Conservation (phyloP, 2,113 vertebrate species). For the Phrynosoma blainvillii region DNA sequence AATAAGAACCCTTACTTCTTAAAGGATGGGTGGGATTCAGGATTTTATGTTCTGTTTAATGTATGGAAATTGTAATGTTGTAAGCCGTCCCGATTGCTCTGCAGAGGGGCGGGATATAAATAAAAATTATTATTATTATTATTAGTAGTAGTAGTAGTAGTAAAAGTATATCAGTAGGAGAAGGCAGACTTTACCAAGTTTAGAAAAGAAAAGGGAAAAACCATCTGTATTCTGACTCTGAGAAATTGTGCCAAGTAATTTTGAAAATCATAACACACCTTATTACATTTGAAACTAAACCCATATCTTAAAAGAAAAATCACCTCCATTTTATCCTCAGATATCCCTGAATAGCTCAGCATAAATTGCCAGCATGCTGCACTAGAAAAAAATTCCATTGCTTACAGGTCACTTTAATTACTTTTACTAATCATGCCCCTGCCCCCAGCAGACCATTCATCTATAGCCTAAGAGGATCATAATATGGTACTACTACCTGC, state of each 20-base stretch:
- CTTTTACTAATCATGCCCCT: background rate
- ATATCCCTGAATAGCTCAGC: background rate
- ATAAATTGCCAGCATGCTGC: background rate
- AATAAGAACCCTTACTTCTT: no score
- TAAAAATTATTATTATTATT: no score
- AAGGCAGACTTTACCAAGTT: slow-evolving; percentile 44
- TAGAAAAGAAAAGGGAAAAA: slow-evolving; percentile 23
- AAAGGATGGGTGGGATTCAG: no score
- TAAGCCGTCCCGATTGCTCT: no score
- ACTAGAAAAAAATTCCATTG: slow-evolving; percentile 6
- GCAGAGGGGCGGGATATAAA: no score
- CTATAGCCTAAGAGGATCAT: slow-evolving; percentile 20
- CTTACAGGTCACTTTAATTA: background rate
- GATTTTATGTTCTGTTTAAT: no score
- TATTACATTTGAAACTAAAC: background rate
- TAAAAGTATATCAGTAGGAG: slow-evolving; percentile 48
- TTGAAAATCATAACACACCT: background rate
- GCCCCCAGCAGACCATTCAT: background rate
- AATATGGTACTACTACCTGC: slow-evolving; percentile 51
- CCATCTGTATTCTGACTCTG: slow-evolving; percentile 6
- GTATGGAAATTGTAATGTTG: no score
- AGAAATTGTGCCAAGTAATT: background rate
- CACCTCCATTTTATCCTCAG: background rate
- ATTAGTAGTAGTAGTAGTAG: no score
- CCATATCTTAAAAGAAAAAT: background rate